These are phyloP conservation scores for Ameiurus melas DNA, from an alignment of 2,113 vertebrate genomes.

Conservation along the genomic window DNA sequence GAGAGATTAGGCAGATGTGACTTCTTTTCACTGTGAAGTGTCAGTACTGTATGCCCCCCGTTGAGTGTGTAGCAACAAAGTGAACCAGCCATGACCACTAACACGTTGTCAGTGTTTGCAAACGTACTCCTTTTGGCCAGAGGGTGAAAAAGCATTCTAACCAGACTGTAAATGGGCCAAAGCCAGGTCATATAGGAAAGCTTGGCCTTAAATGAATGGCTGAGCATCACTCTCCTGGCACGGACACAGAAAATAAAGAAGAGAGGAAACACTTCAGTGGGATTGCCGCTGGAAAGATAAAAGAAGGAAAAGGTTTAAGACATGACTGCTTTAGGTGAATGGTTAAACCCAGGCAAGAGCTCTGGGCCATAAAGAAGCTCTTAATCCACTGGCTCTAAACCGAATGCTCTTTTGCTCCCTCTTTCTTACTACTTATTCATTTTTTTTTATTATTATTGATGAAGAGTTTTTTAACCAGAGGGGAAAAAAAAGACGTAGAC, in stretches of 20 bases:
- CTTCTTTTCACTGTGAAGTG: constrained; percentile 56
- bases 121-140: constrained; percentile 52
- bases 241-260: constrained; percentile 30
- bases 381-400: neutral
- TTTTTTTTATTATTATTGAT: neutral
- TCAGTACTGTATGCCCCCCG: constrained; percentile 37
- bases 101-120: constrained; percentile 45
- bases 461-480: neutral
- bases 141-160: constrained; percentile 52
- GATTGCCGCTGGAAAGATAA: constrained; percentile 48
- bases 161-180: constrained; percentile 64
- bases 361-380: constrained; percentile 7
- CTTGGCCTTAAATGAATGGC: constrained; percentile 50
- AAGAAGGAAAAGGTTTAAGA: constrained; percentile 61
- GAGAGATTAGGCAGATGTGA: constrained; percentile 50
- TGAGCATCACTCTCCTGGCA: constrained; percentile 56
- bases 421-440: neutral
- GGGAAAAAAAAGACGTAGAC: neutral
- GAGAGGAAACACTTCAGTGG: constrained; percentile 17
- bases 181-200: constrained; percentile 61
- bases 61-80: constrained; percentile 31
- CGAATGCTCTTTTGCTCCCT: neutral
- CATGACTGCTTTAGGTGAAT: constrained; percentile 22
- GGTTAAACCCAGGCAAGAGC: constrained; percentile 22
- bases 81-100: constrained; percentile 38